A percentile compares a stretch with the other conserved stretches of the same genome.
These are phyloP conservation scores for Xanthostigma xanthostigma DNA, from an alignment of 2,888 invertebrate species.

Conservation along the genomic window DNA sequence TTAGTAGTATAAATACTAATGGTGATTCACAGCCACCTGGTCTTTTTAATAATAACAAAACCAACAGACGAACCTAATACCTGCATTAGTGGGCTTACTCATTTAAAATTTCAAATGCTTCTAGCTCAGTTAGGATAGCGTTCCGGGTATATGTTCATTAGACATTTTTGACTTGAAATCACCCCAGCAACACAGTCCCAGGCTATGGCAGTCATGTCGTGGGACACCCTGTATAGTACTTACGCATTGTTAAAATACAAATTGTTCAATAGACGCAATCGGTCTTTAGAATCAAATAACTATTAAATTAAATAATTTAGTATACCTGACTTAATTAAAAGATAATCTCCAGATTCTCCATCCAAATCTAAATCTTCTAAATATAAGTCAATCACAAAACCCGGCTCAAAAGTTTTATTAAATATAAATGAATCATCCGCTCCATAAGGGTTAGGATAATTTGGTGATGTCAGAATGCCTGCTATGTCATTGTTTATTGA, in stretches of 20 bases:
- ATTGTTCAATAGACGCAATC: background rate
- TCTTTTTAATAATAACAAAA: no score
- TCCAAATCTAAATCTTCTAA: background rate
- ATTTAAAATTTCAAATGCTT: no score
- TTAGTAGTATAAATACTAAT: no score
- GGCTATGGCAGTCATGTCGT: no score
- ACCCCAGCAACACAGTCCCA: no score
- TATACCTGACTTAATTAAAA: background rate
- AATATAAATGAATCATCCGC: background rate
- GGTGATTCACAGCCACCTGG: no score
- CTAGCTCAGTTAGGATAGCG: no score
- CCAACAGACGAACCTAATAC: no score
- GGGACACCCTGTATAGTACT: no score
- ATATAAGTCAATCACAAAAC: background rate
- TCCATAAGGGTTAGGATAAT: background rate
- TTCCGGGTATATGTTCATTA: no score
- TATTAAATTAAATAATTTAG: background rate
- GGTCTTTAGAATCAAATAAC: background rate
- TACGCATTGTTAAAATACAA: background rate
- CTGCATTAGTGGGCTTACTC: no score
- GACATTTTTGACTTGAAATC: no score
- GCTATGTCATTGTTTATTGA: background rate
- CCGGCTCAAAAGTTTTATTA: background rate
- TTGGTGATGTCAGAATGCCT: background rate
- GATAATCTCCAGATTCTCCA: background rate